Evolutionary conservation across 2,888 invertebrate genomes (phyloP).

Genomic region (Ophion costatus): DNA sequence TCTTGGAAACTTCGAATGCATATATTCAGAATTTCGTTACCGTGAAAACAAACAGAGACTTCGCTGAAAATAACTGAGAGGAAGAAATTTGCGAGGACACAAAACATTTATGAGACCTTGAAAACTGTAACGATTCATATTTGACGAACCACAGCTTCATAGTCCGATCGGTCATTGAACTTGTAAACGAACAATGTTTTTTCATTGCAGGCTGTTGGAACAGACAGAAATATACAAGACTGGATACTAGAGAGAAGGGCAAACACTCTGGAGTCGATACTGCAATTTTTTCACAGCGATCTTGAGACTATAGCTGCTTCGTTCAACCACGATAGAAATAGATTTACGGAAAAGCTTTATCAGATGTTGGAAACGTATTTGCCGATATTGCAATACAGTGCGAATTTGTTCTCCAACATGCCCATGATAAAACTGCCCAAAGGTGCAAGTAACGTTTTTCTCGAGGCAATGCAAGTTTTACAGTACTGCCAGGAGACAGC

Average conservation of each 20-base stretch:
- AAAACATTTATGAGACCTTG: no score
- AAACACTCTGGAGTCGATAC: constrained; percentile 89
- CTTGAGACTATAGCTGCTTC: constrained; percentile 89
- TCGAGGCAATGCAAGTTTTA: constrained; percentile 94
- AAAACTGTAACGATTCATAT: no score
- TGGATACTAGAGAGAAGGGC: constrained; percentile 92
- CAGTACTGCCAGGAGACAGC: constrained; percentile 92
- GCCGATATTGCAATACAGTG: constrained; percentile 92
- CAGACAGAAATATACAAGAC: constrained; percentile 93
- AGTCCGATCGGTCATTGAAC: no score
- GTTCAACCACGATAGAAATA: constrained; percentile 84
- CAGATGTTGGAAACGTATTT: constrained; percentile 95
- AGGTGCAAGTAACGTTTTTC: constrained; percentile 93
- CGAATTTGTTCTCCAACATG: constrained; percentile 93
- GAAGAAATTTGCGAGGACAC: no score
- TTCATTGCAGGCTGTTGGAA: constrained; percentile 91
- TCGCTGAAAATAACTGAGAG: no score
- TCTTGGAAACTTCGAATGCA: no score
- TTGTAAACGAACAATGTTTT: not conserved
- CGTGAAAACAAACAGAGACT: no score
- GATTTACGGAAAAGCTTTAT: constrained; percentile 90
- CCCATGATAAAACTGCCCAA: constrained; percentile 93
- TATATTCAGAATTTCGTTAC: no score
- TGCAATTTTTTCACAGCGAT: constrained; percentile 94
- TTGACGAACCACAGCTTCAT: no score